Percentiles rank a stretch among this genome's conserved stretches.
phyloP scores from a whole-genome alignment of 2,113 vertebrate genomes.

The Malurus elegans region DNA sequence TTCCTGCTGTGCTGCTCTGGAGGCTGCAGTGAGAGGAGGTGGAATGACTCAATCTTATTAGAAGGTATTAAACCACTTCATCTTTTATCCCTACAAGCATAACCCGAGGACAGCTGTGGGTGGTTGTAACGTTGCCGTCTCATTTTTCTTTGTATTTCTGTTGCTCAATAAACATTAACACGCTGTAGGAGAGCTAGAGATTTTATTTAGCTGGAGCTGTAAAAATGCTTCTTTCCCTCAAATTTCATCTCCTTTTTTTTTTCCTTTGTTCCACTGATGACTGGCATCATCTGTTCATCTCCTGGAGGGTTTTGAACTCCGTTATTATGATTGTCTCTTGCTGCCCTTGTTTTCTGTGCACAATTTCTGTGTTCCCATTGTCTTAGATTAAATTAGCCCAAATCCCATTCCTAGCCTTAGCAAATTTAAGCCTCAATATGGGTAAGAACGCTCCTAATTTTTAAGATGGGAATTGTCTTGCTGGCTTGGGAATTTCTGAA shows the following conservation, averaged over 20 bases:
- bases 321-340: conserved; percentile 11
- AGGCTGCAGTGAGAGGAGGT: background rate
- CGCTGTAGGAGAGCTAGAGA: background rate
- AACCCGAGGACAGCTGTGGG: conserved; percentile 21
- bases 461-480: background rate
- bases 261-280: background rate
- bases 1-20: background rate
- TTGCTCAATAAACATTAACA: conserved; percentile 31
- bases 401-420: background rate
- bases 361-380: conserved; percentile 7
- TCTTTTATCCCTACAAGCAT: conserved; percentile 25
- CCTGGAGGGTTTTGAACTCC: conserved; percentile 21
- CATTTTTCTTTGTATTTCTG: conserved; percentile 34
- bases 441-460: background rate
- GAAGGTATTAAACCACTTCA: conserved; percentile 50
- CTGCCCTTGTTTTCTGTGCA: conserved; percentile 9
- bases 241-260: conserved; percentile 13
- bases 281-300: conserved; percentile 18
- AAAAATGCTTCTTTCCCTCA: background rate
- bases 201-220: conserved; percentile 42
- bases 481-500: background rate
- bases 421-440: background rate
- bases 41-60: conserved; percentile 8
- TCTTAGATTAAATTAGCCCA: background rate
- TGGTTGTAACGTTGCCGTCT: background rate